phyloP scores from a whole-genome alignment of 2,113 vertebrate species.

The Rostratula benghalensis region DNA sequence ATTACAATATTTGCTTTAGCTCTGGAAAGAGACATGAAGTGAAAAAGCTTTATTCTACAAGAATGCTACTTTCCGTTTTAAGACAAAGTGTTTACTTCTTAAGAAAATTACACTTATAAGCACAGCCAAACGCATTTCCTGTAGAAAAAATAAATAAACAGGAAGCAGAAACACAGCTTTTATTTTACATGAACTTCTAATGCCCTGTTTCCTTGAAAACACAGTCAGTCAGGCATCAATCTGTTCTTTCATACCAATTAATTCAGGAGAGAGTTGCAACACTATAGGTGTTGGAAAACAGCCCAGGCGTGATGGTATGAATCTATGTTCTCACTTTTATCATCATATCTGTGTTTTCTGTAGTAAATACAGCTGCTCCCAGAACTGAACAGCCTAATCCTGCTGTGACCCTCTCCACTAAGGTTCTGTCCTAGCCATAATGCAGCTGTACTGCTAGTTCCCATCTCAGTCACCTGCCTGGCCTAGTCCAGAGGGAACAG shows the following conservation, averaged over 20 bases:
- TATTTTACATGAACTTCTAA: background rate
- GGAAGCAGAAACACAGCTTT: background rate
- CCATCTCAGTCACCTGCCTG: background rate
- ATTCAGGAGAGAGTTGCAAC: background rate
- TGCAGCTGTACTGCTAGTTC: background rate
- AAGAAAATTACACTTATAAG: background rate
- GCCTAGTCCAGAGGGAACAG: background rate
- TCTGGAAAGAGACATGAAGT: background rate
- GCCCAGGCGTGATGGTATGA: background rate
- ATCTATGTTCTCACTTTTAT: background rate
- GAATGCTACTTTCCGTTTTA: background rate
- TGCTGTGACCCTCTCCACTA: background rate
- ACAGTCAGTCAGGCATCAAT: background rate
- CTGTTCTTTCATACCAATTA: background rate
- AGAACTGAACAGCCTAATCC: background rate
- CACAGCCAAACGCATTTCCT: background rate
- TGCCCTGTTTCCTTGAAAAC: background rate
- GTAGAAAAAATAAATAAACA: background rate
- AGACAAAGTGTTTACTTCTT: background rate
- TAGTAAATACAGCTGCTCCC: background rate
- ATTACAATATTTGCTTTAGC: background rate
- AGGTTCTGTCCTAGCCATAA: background rate
- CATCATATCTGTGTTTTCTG: background rate
- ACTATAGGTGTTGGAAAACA: background rate
- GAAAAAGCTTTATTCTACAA: background rate